These are phyloP conservation scores for Falco concolor DNA, from an alignment of 2,797 vertebrate species.

Conservation along the genomic window DNA sequence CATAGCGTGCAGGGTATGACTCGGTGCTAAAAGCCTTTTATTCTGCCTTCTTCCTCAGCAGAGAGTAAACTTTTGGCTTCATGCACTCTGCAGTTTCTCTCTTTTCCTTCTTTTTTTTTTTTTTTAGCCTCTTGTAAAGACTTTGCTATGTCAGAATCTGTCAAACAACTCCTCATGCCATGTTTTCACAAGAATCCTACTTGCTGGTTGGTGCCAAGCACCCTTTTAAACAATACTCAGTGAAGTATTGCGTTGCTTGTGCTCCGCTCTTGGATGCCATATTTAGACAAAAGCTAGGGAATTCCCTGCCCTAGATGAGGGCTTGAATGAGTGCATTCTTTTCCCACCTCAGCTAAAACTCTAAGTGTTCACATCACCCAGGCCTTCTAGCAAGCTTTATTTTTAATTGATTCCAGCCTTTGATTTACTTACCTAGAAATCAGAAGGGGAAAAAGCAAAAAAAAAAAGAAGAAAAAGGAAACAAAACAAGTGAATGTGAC, in stretches of 20 bases:
- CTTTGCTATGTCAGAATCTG: constrained; percentile 63
- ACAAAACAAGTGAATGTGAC: fast-evolving
- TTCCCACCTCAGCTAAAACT: constrained; percentile 3
- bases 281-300: constrained; percentile 78
- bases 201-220: constrained; percentile 52
- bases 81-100: not conserved
- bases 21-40: not conserved
- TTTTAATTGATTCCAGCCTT: not conserved
- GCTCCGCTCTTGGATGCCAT: constrained; percentile 58
- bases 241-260: not conserved
- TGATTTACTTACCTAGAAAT: not conserved
- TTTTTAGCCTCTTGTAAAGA: not conserved
- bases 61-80: not conserved
- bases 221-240: constrained; percentile 68
- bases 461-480: not conserved
- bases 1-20: not conserved
- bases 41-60: not conserved
- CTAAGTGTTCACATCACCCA: not conserved
- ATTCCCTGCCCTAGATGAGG: constrained; percentile 53
- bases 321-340: constrained; percentile 27
- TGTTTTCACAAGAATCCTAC: constrained; percentile 65
- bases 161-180: constrained; percentile 72
- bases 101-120: not conserved
- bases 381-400: not conserved
- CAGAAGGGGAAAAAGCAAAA: not conserved